Evolutionary conservation across 2,888 invertebrate genomes (phyloP).

Genomic region (Yponomeuta plumbellus): DNA sequence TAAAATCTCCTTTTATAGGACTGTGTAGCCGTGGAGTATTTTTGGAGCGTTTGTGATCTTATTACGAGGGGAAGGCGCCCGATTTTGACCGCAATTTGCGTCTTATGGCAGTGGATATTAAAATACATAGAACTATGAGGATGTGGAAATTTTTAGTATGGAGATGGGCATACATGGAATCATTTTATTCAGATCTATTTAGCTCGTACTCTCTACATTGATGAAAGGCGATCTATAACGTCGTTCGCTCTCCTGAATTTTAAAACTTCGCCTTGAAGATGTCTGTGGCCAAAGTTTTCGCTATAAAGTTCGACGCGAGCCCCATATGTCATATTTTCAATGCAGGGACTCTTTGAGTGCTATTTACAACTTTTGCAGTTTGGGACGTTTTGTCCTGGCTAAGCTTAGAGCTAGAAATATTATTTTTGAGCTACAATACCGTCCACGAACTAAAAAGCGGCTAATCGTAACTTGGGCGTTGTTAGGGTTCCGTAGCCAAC

Average conservation of each 20-base stretch:
- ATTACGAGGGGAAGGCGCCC: neutral
- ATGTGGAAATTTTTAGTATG: neutral
- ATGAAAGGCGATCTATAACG: neutral
- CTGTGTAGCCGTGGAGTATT: neutral
- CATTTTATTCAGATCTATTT: neutral
- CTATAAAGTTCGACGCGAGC: constrained; percentile 36
- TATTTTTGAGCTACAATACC: no score
- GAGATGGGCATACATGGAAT: neutral
- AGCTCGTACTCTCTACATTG: neutral
- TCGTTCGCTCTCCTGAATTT: constrained; percentile 7
- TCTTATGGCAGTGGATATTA: no score
- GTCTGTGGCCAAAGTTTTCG: constrained; percentile 15
- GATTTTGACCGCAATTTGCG: no score
- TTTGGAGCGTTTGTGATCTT: constrained; percentile 4
- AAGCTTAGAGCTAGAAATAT: constrained; percentile 35
- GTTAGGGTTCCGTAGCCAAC: no score
- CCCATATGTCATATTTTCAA: constrained; percentile 50
- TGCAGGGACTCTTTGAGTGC: constrained; percentile 44
- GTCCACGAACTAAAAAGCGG: no score
- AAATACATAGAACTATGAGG: neutral
- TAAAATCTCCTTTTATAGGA: constrained; percentile 1
- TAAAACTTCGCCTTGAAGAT: constrained; percentile 21
- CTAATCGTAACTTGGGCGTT: no score
- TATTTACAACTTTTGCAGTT: constrained; percentile 38
- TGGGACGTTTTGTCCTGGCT: constrained; percentile 42